Evolutionary conservation across 2,113 vertebrate genomes (phyloP).

Genomic region (Cyprinodon brontotheroides): DNA sequence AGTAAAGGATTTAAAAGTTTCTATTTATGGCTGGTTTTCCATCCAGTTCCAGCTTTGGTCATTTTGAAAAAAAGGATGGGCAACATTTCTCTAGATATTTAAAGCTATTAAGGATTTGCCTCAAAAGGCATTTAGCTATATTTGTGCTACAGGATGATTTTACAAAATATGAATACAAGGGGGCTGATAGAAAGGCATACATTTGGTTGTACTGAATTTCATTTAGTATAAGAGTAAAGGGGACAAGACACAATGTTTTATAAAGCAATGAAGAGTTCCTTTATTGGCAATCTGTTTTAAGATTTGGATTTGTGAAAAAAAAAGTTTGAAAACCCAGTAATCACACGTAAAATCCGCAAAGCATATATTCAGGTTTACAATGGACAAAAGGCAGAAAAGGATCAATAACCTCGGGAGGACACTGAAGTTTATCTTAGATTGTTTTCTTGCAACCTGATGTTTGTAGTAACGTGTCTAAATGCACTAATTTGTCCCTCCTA

Average conservation of each 20-base stretch:
- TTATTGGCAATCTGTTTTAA: too few species aligned
- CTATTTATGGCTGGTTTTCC: neutral
- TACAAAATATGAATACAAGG: too few species aligned
- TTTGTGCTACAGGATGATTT: neutral
- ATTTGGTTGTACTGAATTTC: neutral
- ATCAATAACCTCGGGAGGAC: neutral
- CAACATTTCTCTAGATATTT: neutral
- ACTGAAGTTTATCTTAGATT: neutral
- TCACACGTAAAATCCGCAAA: neutral
- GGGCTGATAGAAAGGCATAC: neutral
- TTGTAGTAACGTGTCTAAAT: neutral
- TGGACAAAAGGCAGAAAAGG: neutral
- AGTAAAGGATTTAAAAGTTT: neutral
- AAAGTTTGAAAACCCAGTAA: neutral
- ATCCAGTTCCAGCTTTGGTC: too few species aligned
- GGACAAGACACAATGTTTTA: neutral
- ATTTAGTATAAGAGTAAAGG: neutral
- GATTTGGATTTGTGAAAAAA: too few species aligned
- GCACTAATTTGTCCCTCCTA: conserved; percentile 50
- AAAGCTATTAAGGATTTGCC: neutral
- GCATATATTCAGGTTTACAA: neutral
- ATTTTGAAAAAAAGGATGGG: too few species aligned
- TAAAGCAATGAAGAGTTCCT: too few species aligned
- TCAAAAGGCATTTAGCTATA: neutral
- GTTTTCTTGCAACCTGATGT: neutral